Evolutionary conservation across 2,888 invertebrate genomes (phyloP), one percentile per base, ranked within the genome.

Genomic region (Napeogenes inachia): DNA sequence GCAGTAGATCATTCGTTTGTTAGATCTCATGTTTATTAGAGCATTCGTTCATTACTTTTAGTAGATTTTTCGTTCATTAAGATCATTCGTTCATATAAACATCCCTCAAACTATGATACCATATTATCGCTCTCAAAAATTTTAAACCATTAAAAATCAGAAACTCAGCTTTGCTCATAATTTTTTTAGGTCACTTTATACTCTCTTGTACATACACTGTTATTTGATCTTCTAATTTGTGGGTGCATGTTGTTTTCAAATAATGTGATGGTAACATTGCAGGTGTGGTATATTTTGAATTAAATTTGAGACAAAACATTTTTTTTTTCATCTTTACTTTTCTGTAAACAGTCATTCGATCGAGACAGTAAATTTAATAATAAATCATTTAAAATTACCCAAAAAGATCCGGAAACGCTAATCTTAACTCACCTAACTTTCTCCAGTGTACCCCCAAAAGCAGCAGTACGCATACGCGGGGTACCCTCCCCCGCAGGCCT

Each of bases 381-480:
- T 30, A 30, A 33, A 57, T 33, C n/a, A 33, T 46, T 46, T 57
- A 35, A 35, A 35, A 35, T 6, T 4, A 4, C 3, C 6, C 2
- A 35, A 35, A 35, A 1, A 35, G 35, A 35, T 1, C 32, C 32
- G 46, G 13, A 45, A 50, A 21, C 5, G 30, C 30, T 30, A 50
- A 50, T 30, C 10, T 5, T 30, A 50, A n/a, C 4, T 13, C 33
- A 30, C 4, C 12, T 42, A 8, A 1, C 12, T 13, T 13, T 54
- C 8, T 59, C 38, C 93, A 96, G 97, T 98, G 76, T 98, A 98
- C 90, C 97, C 97, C 59, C 97, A 97, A 87, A 98, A 98, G 88
- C 97, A 97, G 84, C 97, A 96, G 73, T 96, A 97, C 80, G 96
- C 97, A 13, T 97, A 97, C 83, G 95, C 97, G 60, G 96, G 96